Percentiles rank a stretch among this genome's conserved stretches.
Conservation (phyloP, 2,113 vertebrate species). For the Trochalopteron elliotii region DNA sequence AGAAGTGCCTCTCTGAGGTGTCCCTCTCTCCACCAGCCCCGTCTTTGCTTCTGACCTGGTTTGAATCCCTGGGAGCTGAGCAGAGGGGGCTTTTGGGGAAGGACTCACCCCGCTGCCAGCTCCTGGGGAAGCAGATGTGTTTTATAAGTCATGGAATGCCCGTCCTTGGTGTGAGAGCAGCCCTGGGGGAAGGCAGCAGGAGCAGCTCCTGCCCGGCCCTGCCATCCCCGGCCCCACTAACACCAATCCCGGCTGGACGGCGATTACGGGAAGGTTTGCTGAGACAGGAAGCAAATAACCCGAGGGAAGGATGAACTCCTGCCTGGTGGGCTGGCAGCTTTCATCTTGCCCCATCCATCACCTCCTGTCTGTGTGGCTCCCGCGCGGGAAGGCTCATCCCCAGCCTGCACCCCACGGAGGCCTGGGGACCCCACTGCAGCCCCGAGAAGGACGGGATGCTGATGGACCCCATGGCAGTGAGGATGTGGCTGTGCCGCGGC, state of each 20-base stretch:
- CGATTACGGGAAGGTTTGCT: neutral
- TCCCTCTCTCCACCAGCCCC: fast-evolving
- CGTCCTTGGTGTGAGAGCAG: neutral
- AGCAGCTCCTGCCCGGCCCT: neutral
- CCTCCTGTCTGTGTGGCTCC: neutral
- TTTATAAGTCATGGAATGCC: fast-evolving
- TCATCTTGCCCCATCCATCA: neutral
- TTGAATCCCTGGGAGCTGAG: fast-evolving
- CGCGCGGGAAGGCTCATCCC: fast-evolving
- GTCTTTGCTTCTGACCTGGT: neutral
- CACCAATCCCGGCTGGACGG: neutral
- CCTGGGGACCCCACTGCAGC: neutral
- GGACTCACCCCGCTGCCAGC: neutral
- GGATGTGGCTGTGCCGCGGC: neutral
- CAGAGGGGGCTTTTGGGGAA: neutral
- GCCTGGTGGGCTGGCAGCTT: neutral
- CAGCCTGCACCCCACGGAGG: fast-evolving
- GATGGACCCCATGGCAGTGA: fast-evolving
- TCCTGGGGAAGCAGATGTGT: neutral
- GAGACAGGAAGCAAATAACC: neutral
- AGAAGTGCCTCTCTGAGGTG: neutral
- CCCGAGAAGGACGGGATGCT: fast-evolving
- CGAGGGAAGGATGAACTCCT: neutral
- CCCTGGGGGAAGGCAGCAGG: neutral
- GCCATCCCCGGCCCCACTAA: neutral